Evolutionary conservation across 2,113 vertebrate genomes (phyloP).

Genomic region (Indicator maculatus): DNA sequence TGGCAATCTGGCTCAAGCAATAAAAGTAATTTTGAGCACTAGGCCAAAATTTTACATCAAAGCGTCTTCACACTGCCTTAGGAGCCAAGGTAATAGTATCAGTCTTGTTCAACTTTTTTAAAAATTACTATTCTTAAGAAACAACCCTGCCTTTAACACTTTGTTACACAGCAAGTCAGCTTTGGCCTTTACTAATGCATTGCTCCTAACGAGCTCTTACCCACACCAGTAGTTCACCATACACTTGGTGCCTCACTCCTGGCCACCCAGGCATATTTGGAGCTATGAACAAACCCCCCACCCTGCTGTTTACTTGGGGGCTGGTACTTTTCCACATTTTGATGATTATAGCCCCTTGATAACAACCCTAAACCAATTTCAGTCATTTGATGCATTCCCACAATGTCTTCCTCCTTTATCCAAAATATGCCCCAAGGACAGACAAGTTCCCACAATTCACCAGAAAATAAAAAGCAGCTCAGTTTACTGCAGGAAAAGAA

Average conservation of each 20-base stretch:
- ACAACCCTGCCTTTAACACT: not conserved
- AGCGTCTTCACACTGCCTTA: not conserved
- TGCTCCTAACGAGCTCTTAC: not conserved
- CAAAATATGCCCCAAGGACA: constrained; percentile 14
- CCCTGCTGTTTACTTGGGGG: not conserved
- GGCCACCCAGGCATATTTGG: not conserved
- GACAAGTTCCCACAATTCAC: not conserved
- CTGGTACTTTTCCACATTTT: constrained; percentile 21
- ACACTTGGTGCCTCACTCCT: not conserved
- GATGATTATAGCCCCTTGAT: constrained; percentile 22
- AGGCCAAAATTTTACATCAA: not conserved
- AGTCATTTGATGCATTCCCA: constrained; percentile 41
- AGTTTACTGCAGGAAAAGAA: not conserved
- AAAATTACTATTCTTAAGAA: no score
- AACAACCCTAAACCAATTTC: constrained; percentile 40
- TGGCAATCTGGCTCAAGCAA: not conserved
- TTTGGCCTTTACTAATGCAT: not conserved
- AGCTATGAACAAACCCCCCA: not conserved
- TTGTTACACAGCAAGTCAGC: not conserved
- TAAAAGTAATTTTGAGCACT: not conserved
- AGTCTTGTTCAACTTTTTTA: not conserved
- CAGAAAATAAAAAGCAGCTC: not conserved
- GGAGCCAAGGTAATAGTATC: not conserved
- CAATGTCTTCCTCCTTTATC: not conserved
- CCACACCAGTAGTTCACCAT: not conserved